A percentile compares a stretch with the other conserved stretches of the same genome.
These are phyloP conservation scores for Halcyon leucocephala DNA, from an alignment of 2,797 vertebrate genomes.

Conservation along the genomic window DNA sequence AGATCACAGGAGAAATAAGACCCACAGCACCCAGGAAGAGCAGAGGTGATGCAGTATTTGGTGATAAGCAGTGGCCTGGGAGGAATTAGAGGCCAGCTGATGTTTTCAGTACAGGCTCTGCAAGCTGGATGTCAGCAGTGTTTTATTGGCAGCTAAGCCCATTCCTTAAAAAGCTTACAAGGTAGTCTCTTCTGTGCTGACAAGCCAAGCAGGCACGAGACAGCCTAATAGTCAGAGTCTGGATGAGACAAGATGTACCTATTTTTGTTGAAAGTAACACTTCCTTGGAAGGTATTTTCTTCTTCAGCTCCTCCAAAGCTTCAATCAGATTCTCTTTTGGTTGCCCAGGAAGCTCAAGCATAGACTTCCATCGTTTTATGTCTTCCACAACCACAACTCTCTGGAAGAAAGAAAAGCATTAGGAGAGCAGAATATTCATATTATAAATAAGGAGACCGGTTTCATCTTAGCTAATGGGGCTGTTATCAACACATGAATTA, in stretches of 20 bases:
- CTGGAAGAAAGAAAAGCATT: conserved; percentile 79
- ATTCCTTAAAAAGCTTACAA: background rate
- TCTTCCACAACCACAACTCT: conserved; percentile 98
- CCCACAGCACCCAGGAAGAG: background rate
- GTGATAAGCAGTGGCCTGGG: background rate
- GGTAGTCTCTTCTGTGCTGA: background rate
- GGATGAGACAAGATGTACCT: conserved; percentile 79
- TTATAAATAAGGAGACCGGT: conserved; percentile 38
- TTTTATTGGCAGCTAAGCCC: background rate
- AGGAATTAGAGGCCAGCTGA: background rate
- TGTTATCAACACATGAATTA: conserved; percentile 71
- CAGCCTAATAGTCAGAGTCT: background rate
- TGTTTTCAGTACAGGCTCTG: background rate
- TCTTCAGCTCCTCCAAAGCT: conserved; percentile 89
- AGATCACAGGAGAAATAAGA: background rate
- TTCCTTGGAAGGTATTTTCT: conserved; percentile 95
- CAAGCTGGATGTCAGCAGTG: background rate
- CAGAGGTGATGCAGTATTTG: background rate
- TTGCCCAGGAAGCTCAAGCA: conserved; percentile 89
- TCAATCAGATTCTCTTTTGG: conserved; percentile 87
- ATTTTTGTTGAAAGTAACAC: conserved; percentile 93
- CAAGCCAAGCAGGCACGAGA: background rate
- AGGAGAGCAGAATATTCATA: conserved; percentile 55
- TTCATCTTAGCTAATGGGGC: conserved; percentile 68
- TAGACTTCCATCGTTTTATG: conserved; percentile 90